These are phyloP conservation scores for Ptychoptera contaminata DNA, from an alignment of 2,888 invertebrate genomes.

Conservation along the genomic window DNA sequence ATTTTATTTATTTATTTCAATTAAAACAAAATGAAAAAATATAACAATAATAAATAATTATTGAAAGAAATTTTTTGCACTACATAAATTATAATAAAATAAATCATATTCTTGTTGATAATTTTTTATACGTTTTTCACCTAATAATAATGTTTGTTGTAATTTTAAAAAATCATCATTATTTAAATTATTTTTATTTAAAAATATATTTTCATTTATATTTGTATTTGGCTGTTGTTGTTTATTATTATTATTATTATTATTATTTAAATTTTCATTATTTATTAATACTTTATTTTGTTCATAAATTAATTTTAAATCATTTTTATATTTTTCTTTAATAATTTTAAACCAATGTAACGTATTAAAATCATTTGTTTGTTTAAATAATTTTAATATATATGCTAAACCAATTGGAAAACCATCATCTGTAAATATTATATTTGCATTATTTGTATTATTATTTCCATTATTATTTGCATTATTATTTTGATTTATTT, in stretches of 20 bases:
- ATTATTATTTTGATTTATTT: conserved; percentile 18
- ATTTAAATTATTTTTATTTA: no score
- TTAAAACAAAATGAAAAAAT: no score
- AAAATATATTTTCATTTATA: conserved; percentile 40
- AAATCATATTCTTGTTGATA: conserved; percentile 75
- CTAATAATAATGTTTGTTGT: conserved; percentile 81
- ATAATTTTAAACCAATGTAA: conserved; percentile 92
- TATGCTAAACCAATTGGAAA: conserved; percentile 94
- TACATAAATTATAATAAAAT: conserved; percentile 79
- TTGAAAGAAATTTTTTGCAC: conserved; percentile 90
- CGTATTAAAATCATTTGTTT: conserved; percentile 73
- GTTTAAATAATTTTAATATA: conserved; percentile 76
- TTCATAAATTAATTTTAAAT: conserved; percentile 38
- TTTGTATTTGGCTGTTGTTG: no score
- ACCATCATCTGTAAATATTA: conserved; percentile 94
- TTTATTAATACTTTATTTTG: conserved; percentile 23
- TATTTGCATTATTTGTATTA: conserved; percentile 53
- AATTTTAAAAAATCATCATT: conserved; percentile 38
- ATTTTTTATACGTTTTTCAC: conserved; percentile 68
- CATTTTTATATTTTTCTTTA: conserved; percentile 50
- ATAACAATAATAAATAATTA: no score
- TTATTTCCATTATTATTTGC: no score
- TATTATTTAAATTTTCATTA: no score
- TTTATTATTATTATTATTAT: conserved; percentile 61
- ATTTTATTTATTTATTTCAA: no score